Evolutionary conservation across 2,888 invertebrate species (phyloP), one percentile per base, ranked within the genome.

Genomic region (Steromphala cineraria): DNA sequence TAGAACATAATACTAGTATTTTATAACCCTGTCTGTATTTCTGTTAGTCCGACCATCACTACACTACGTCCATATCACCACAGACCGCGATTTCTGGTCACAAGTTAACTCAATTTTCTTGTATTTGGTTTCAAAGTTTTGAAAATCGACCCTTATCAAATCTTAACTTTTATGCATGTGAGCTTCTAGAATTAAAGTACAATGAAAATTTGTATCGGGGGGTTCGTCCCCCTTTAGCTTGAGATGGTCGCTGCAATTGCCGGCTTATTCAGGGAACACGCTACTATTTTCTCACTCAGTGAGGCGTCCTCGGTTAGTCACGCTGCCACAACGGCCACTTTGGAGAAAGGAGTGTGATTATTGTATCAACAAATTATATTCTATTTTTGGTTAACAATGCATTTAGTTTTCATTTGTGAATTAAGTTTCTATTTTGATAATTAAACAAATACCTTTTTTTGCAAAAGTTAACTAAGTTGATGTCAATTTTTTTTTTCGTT

Each of bases 81-180:
- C n/a, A 17, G 19, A 3, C 17, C 19, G 7, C 71, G n/a, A n/a
- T n/a, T 15, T 71, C 13, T 46, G 5, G 46, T 46, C 13, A 46
- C 46, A 46, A 46, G 71, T 31, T 17, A 0, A 40, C 40, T 40
- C 40, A 19, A 71, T 71, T 71, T 71, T 36, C 36, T 36, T 19
- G 36, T 71, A 71, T 71, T 71, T 36, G 1, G 36, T 71, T 71
- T 71, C 71, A 71, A 71, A 71, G 71, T 71, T 40, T 71, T 71
- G 71, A 71, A 71, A 71, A 71, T 71, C 31, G n/a, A 71, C 36
- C n/a, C 71, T 71, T 71, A 71, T 71, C 71, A 71, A 71, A 71
- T 71, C 71, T 36, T 8, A 71, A 71, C 40, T 31, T 40, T 71
- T 40, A 71, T 19, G 19, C 71, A 10, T 71, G 71, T 19, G 46